Percentiles rank a stretch among this genome's conserved stretches.
These are phyloP conservation scores for Chitala chitala DNA, from an alignment of 2,113 vertebrate species.

Conservation along the genomic window DNA sequence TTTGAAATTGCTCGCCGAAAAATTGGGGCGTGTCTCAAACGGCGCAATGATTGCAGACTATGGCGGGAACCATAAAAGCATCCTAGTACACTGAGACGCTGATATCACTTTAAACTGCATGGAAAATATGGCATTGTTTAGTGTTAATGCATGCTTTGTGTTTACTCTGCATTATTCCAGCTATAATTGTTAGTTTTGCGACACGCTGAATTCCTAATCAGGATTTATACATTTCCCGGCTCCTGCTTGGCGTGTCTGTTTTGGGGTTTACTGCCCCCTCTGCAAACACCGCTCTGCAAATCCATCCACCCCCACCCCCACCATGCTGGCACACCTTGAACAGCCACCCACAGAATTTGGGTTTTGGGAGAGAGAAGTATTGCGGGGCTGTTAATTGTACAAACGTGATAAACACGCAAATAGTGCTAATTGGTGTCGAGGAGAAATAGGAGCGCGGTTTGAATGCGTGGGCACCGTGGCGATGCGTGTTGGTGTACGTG, in stretches of 20 bases:
- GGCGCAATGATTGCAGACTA: not conserved
- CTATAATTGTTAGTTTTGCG: conserved; percentile 50
- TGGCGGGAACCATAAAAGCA: conserved; percentile 2
- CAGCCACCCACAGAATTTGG: conserved; percentile 32
- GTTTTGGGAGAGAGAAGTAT: conserved; percentile 1
- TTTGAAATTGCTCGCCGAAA: conserved; percentile 1
- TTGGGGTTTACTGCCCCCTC: conserved; percentile 39
- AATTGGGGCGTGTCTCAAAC: conserved; percentile 14
- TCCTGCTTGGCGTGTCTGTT: conserved; percentile 38
- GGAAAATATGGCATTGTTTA: conserved; percentile 36
- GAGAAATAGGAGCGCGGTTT: not conserved
- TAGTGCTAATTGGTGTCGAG: conserved; percentile 30
- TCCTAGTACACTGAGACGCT: not conserved
- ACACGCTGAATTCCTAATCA: conserved; percentile 47
- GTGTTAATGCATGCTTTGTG: conserved; percentile 38
- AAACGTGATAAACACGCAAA: conserved; percentile 40
- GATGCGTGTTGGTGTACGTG: conserved; percentile 8
- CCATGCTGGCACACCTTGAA: conserved; percentile 36
- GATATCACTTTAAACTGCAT: conserved; percentile 18
- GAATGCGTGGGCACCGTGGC: not conserved
- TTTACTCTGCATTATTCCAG: conserved; percentile 44
- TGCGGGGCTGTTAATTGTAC: conserved; percentile 29
- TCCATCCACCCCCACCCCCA: conserved; percentile 26
- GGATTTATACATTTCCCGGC: conserved; percentile 43
- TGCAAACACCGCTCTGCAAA: conserved; percentile 45